Conservation (phyloP, 2,797 vertebrate species). For the Syncerus caffer region DNA sequence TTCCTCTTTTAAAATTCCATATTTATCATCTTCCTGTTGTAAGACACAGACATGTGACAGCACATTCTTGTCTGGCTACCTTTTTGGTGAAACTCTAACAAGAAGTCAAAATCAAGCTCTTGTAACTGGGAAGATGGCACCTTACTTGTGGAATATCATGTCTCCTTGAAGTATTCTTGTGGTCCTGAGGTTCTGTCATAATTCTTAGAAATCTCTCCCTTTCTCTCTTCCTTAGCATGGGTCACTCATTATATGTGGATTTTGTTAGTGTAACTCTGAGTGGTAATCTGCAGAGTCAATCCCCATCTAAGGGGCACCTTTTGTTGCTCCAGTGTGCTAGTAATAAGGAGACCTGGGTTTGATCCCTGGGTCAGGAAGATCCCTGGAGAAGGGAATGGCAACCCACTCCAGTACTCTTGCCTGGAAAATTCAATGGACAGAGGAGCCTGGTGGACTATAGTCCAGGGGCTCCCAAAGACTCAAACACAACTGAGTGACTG, state of each 20-base stretch:
- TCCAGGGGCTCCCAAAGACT: background rate
- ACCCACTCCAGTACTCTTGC: background rate
- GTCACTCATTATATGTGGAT: background rate
- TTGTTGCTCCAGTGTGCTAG: background rate
- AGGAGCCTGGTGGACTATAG: background rate
- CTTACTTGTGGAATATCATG: background rate
- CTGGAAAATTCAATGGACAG: background rate
- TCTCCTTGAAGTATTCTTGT: background rate
- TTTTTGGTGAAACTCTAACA: background rate
- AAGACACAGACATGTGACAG: background rate
- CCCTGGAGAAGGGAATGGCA: background rate
- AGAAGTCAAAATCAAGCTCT: background rate
- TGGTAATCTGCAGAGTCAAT: background rate
- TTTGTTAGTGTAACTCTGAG: background rate
- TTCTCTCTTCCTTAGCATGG: background rate
- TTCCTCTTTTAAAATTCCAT: constrained; percentile 38
- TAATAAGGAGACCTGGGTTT: background rate
- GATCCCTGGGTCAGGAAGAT: background rate
- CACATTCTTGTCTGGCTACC: background rate
- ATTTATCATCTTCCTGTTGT: background rate
- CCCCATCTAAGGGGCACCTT: background rate
- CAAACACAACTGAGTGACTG: background rate
- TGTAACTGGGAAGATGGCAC: background rate
- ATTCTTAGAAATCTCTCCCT: background rate
- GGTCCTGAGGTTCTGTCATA: background rate